These are phyloP conservation scores for Gonioctena quinquepunctata DNA, from an alignment of 1,140 invertebrate genomes.

Conservation along the genomic window DNA sequence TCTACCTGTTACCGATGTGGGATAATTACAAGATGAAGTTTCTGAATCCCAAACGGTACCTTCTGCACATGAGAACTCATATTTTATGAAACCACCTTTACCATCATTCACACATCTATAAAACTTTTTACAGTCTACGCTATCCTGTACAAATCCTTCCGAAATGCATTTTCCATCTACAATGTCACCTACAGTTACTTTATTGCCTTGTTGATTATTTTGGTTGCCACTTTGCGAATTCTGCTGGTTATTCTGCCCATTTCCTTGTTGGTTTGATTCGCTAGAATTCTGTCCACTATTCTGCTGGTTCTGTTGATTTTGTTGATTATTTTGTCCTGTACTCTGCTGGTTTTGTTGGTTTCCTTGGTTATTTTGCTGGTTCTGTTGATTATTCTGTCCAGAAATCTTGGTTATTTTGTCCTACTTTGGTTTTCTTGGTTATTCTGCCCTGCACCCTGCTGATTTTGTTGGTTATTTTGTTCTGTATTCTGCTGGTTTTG, in stretches of 20 bases:
- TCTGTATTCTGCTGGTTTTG: conserved; percentile 21
- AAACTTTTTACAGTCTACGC: conserved; percentile 68
- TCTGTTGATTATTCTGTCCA: conserved; percentile 11
- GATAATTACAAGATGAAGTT: conserved; percentile 64
- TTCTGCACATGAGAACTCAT: conserved; percentile 66
- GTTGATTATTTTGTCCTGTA: conserved; percentile 12
- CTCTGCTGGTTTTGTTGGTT: conserved; percentile 18
- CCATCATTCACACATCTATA: conserved; percentile 68
- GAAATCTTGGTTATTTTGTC: not conserved
- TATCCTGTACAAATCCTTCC: conserved; percentile 63
- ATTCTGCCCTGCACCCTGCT: not conserved
- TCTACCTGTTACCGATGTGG: conserved; percentile 51
- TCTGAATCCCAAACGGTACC: conserved; percentile 68
- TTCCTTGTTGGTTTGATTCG: not conserved
- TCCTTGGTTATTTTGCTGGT: conserved; percentile 23
- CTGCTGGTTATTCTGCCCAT: conserved; percentile 8
- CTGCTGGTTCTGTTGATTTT: conserved; percentile 28
- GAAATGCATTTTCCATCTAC: conserved; percentile 48
- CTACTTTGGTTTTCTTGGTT: not conserved
- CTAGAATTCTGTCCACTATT: not conserved
- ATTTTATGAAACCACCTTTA: conserved; percentile 58
- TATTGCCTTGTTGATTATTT: not conserved
- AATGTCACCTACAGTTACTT: conserved; percentile 23
- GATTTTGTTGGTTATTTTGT: conserved; percentile 24
- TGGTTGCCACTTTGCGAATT: conserved; percentile 7